Evolutionary conservation across 2,888 invertebrate genomes (phyloP).

Genomic region (Pelosia muscerda): DNA sequence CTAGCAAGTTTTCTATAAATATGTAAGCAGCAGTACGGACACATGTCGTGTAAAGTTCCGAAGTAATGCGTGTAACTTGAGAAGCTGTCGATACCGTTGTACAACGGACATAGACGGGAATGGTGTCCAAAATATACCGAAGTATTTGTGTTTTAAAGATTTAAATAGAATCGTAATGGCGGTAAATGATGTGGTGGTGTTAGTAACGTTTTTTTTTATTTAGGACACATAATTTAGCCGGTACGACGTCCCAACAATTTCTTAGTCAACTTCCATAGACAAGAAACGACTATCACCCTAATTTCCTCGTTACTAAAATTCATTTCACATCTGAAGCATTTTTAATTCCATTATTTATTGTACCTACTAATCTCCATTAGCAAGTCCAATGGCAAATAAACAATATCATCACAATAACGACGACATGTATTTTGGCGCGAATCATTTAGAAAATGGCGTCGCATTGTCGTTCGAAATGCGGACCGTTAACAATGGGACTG

Average conservation of each 20-base stretch:
- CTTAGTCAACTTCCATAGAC: too few relatives aligned
- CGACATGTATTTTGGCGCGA: conserved; percentile 48
- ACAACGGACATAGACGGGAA: conserved; percentile 17
- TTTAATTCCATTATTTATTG: not conserved
- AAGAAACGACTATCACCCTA: not conserved
- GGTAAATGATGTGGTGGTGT: conserved; percentile 1
- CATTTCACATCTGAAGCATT: not conserved
- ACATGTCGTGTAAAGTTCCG: conserved; percentile 31
- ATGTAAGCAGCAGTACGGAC: conserved; percentile 31
- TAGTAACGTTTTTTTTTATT: not conserved
- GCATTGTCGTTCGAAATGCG: conserved; percentile 56
- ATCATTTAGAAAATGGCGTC: conserved; percentile 55
- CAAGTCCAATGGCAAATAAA: conserved; percentile 29
- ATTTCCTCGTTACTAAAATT: not conserved
- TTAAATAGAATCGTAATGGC: conserved; percentile 11
- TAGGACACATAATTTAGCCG: too few relatives aligned
- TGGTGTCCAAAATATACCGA: conserved; percentile 32
- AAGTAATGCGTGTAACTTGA: conserved; percentile 47
- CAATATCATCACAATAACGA: conserved; percentile 31
- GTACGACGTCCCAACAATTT: too few relatives aligned
- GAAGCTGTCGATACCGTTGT: conserved; percentile 24
- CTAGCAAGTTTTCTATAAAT: conserved; percentile 39
- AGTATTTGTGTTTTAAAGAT: conserved; percentile 15
- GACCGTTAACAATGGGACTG: conserved; percentile 53
- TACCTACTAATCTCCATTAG: not conserved